Evolutionary conservation across 2,888 invertebrate genomes (phyloP).

Genomic region (Myathropa florea): DNA sequence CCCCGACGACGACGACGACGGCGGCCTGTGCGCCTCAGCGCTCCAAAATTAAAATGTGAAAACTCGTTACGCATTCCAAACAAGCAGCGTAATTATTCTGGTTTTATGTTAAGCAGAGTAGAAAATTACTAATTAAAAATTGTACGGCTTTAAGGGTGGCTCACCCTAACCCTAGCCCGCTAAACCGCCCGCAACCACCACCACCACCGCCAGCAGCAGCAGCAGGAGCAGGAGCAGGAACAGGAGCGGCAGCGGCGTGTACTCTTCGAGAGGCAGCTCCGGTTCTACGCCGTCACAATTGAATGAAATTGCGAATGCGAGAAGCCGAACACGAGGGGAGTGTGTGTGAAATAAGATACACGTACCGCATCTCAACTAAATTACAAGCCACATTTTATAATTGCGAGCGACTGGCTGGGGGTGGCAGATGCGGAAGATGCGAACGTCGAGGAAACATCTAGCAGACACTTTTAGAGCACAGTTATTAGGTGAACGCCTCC

Average conservation of each 20-base stretch:
- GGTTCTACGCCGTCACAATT: conserved; percentile 20
- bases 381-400: conserved; percentile 41
- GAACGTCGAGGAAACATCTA: conserved; percentile 21
- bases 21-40: conserved; percentile 22
- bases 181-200: background rate
- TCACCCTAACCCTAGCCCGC: background rate
- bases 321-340: background rate
- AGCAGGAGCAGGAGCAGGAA: background rate
- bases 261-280: background rate
- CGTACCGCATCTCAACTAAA: conserved; percentile 33
- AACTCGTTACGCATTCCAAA: conserved; percentile 67
- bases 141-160: conserved; percentile 29
- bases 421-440: background rate
- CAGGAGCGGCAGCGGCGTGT: background rate
- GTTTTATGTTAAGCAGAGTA: conserved; percentile 65
- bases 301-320: conserved; percentile 35
- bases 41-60: conserved; percentile 61
- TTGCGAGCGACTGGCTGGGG: background rate
- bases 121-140: conserved; percentile 68
- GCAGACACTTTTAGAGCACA: conserved; percentile 35
- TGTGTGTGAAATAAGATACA: background rate
- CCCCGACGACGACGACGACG: background rate
- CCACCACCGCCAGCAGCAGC: background rate
- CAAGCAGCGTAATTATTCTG: conserved; percentile 61
- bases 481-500: conserved; percentile 38